Base-by-base conservation (phyloP, 1,140 invertebrate species). In the Melipona quadrifasciata region DNA sequence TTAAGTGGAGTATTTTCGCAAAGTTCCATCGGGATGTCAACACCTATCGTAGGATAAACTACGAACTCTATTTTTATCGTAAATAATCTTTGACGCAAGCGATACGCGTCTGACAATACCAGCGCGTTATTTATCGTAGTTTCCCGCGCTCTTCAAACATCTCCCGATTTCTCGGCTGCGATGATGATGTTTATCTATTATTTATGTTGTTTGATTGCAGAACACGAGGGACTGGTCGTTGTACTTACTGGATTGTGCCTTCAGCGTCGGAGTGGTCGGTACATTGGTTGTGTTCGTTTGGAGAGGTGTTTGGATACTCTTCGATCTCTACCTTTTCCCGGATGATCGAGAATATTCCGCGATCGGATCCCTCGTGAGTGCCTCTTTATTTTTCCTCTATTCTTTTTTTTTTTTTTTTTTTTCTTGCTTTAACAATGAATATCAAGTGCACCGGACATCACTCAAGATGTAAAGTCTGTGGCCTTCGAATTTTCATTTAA, bases 231-330 rank as follows among this genome's bases (percentile, higher is more conserved):
- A 97, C 93, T 96, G 96, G 87, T 95, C 96, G 53, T 94, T 97
- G 57, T 98, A 98, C 94, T 95, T 98, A 74, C 92, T 98, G 91
- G 98, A 98, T 95, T 98, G 97, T 91, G 94, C 98, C 68, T 98
- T 98, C 94, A 98, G 97, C 31, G 97, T 98, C 58, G 95, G 97
- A 67, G 96, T 98, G 39, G 96, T 98, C 72, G 97, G 98, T 3
- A 97, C 97, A 0, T 95, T 98, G 79, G 97, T 98, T 47, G 97
- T 98, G 1, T 97, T 98, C 91, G 97, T 98, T 19, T 98, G 98
- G 98, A 95, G 98, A 90, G 98, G 98, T 55, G 95, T 96, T 34
- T 98, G 98, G 97, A 96, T 96, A 14, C 94, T 98, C 67, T 95
- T 98, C 70, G 98, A 98, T 93, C 94, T 97, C 82, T 96, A 96